Conservation (phyloP, 2,888 invertebrate species). For the Tuberolachnus salignus region DNA sequence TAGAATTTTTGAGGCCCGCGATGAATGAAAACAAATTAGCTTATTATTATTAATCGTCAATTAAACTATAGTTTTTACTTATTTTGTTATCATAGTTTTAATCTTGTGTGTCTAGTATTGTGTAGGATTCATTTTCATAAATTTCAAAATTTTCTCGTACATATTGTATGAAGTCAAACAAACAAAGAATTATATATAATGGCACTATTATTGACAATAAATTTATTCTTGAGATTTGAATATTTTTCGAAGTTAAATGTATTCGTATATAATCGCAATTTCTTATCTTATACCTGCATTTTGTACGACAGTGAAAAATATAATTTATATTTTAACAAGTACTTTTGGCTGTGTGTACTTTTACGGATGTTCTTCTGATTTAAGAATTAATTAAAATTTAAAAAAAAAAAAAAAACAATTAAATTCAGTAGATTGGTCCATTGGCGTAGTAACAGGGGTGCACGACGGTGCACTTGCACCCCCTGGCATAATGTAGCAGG, state of each 20-base stretch:
- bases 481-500: no score
- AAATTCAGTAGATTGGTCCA: no score
- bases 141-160: neutral
- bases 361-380: neutral
- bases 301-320: neutral
- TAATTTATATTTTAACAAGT: neutral
- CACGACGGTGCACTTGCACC: no score
- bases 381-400: neutral
- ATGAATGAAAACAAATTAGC: no score
- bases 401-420: no score
- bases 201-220: neutral
- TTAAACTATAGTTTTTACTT: no score
- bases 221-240: neutral
- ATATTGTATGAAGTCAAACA: constrained; percentile 1
- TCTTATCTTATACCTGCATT: neutral
- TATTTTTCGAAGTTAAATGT: neutral
- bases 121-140: neutral
- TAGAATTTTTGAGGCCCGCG: no score
- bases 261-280: neutral
- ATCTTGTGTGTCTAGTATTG: neutral
- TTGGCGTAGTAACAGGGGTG: no score
- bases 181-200: neutral
- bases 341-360: neutral
- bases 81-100: neutral
- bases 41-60: no score